Evolutionary conservation across 2,113 vertebrate genomes (phyloP).

Genomic region (Plectropomus leopardus): DNA sequence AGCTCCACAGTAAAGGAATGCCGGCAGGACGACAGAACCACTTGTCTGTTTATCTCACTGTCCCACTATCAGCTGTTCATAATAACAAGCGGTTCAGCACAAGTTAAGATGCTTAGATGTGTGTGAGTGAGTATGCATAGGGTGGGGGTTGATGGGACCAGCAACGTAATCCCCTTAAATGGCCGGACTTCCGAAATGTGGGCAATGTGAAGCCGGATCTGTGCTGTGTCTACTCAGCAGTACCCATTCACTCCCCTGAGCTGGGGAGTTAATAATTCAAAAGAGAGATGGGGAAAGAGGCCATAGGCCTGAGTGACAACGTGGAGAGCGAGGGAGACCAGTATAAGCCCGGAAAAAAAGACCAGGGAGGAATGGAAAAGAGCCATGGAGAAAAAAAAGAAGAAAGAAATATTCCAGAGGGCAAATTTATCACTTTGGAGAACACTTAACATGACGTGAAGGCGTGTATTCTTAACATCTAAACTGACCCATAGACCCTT

Average conservation of each 20-base stretch:
- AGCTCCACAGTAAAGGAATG: slow-evolving; percentile 69
- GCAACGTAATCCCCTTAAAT: slow-evolving; percentile 73
- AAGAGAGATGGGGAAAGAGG: slow-evolving; percentile 72
- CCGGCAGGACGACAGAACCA: slow-evolving; percentile 26
- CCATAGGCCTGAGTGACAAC: slow-evolving; percentile 65
- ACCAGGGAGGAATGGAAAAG: slow-evolving; percentile 9
- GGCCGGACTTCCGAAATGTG: slow-evolving; percentile 76
- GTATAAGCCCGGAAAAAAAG: slow-evolving; percentile 23
- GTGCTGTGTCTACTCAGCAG: slow-evolving; percentile 83
- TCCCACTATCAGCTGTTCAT: slow-evolving; percentile 11
- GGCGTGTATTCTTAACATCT: slow-evolving; percentile 3
- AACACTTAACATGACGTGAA: slow-evolving; percentile 9
- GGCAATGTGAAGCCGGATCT: slow-evolving; percentile 79
- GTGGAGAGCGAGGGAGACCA: slow-evolving; percentile 20
- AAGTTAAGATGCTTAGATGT: slow-evolving; percentile 10
- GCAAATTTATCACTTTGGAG: not conserved
- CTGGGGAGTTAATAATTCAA: slow-evolving; percentile 85
- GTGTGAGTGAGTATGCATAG: not conserved
- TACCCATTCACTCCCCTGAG: slow-evolving; percentile 81
- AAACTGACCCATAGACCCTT: not conserved
- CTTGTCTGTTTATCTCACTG: slow-evolving; percentile 33
- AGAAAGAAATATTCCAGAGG: not conserved
- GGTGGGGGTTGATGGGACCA: slow-evolving; percentile 34
- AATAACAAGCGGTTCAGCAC: slow-evolving; percentile 1
- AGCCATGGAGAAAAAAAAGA: slow-evolving; percentile 1